phyloP scores from a whole-genome alignment of 2,888 invertebrate genomes.

The Noctuana brunneofusca region DNA sequence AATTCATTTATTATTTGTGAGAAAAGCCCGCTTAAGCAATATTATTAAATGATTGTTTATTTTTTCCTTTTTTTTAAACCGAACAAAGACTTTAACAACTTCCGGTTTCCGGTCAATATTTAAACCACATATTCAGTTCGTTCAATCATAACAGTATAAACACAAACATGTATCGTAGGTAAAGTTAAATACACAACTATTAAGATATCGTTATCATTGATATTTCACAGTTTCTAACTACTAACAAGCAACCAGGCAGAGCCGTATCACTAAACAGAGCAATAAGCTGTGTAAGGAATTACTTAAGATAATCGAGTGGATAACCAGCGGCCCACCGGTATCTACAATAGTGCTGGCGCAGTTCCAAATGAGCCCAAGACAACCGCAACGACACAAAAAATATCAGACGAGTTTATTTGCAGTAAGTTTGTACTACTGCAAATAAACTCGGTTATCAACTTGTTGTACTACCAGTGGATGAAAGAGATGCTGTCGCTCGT shows the following conservation, averaged over 20 bases:
- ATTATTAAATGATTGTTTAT: no score
- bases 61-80: no score
- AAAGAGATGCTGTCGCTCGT: background rate
- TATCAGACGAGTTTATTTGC: conserved; percentile 40
- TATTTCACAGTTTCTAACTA: background rate
- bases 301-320: conserved; percentile 18
- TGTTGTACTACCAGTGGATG: background rate
- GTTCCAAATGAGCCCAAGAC: conserved; percentile 37
- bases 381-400: conserved; percentile 37
- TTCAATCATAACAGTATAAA: no score
- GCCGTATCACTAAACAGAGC: background rate
- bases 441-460: conserved; percentile 42
- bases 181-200: background rate
- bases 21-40: no score
- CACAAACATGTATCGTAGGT: no score
- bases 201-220: background rate
- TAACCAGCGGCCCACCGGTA: conserved; percentile 8
- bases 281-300: conserved; percentile 21
- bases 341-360: conserved; percentile 34
- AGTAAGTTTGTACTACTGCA: conserved; percentile 45
- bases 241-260: background rate
- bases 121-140: no score
- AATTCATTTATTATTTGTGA: no score
- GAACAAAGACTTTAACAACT: no score
- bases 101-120: no score